Base-by-base conservation (phyloP, 2,888 invertebrate species). In the Arge pagana region DNA sequence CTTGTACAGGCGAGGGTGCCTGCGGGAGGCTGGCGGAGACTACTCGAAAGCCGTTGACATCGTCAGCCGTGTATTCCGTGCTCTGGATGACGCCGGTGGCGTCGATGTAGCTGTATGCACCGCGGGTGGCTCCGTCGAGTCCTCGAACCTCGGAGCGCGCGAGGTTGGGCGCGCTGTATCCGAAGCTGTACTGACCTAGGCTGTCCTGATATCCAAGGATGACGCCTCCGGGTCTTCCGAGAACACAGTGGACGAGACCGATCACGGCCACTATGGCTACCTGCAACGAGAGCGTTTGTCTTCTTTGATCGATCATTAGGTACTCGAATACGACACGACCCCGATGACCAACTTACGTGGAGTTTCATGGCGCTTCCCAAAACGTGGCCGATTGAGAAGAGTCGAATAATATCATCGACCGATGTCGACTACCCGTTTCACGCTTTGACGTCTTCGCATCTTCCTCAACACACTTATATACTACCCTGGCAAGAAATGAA, bases 41-140 rank as follows among this genome's bases (percentile, higher is more conserved):
- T 5, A 80, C 74, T 4, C 74, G 70, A 69, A 79, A 81, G n/a
- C 80, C 80, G 52, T 76, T 69, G 26, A 71, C 63, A 18, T 72
- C 69, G 52, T 79, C 79, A 2, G 79, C 75, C 3, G 74, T 71
- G 60, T 80, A 80, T 40, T 72, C 72, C 4, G 77, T 74, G 24
- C 69, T 77, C 59, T 80, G 79, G 36, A 80, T 67, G 6, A 70
- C 59, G 4, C 80, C 80, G 45, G 72, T 64, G 4, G 66, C 71
- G 55, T 79, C 80, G 19, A 79, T 61, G 64, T 79, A 80, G 52
- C 77, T 76, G 67, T 78, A 80, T 13, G 68, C 66, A 8, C 79
- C 79, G 8, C 71, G 71, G n/a, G 76, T 78, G 35, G 69, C 61
- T 1, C 79, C 80, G 24, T 78, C 75, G 31, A 66, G 61, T 10